Evolutionary conservation across 2,113 vertebrate genomes (phyloP).

Genomic region (Odontophorus gujanensis): DNA sequence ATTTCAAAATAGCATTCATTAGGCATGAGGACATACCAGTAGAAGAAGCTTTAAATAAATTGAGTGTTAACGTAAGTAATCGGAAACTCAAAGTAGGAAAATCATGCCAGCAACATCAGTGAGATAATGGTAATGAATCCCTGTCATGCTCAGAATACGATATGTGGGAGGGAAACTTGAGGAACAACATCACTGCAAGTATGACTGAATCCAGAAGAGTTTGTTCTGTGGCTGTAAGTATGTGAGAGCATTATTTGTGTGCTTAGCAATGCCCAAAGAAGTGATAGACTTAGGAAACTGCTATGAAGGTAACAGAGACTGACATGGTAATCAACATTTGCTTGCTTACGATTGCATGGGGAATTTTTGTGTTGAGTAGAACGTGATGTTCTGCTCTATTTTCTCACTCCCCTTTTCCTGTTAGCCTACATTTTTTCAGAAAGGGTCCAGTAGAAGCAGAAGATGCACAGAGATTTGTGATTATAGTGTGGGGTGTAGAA

Average conservation of each 20-base stretch:
- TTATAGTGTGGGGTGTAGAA: background rate
- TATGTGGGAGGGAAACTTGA: background rate
- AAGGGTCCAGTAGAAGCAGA: background rate
- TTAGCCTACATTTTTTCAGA: background rate
- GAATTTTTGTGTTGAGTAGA: background rate
- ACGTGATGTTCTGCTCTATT: background rate
- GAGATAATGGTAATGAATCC: background rate
- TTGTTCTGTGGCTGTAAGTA: background rate
- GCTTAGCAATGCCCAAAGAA: background rate
- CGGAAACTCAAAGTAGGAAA: background rate
- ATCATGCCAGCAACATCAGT: background rate
- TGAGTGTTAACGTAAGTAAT: background rate
- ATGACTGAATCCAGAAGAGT: background rate
- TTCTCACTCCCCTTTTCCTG: background rate
- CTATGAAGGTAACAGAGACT: background rate
- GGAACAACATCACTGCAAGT: background rate
- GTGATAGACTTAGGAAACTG: background rate
- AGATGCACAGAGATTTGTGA: background rate
- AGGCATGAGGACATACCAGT: background rate
- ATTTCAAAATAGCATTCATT: background rate
- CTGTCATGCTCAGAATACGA: background rate
- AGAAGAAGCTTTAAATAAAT: background rate
- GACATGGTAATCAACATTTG: rapidly evolving
- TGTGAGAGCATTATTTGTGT: background rate
- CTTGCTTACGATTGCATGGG: background rate